Evolutionary conservation across 2,113 vertebrate genomes (phyloP), one percentile per base, ranked within the genome.

Genomic region (Aspiorhynchus laticeps): DNA sequence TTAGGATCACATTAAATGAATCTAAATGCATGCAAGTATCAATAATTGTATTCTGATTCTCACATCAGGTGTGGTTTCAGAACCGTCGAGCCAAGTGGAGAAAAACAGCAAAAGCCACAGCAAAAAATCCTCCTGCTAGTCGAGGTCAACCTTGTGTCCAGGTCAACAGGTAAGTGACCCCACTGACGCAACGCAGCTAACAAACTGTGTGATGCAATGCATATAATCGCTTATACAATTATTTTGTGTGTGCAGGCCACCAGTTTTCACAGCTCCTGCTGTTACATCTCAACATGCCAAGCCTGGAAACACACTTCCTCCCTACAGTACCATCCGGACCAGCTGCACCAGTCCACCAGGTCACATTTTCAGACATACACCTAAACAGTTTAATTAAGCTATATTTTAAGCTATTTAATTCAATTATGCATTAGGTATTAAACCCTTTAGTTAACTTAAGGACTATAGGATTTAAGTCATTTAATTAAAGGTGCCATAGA

Each of bases 81-180:
- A 99, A 99, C 89, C 97, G 98, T 63, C 91, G 98, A 78, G 98
- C 98, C 1, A 99, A 98, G 91, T 98, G 97, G 97, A 93, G 96
- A 4, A 98, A 98, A 92, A 93, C 83, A 0, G 84, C 87, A 7
- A 97, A 96, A 82, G 88, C 19, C 10, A 91, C 65, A 31, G 91
- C 89, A 85, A 94, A 91, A 6, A 78, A 85, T 73, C 85, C 33
- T 0, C 19, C 88, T 7, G 31, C 43, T 0, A 56, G 53, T 46
- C 90, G 91, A 12, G 79, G 84, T 48, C 82, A 61, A n/a, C 51
- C 79, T 19, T 46, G 38, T 74, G 83, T 28, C 28, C 86, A 80
- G 61, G 65, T 83, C n/a, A 76, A 80, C 73, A 89, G 88, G 88
- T 85, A 24, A 56, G 31, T 78, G 8, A n/a, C 3, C 56, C 56